Conservation (phyloP, 2,888 invertebrate species). For the Halictus ligatus region DNA sequence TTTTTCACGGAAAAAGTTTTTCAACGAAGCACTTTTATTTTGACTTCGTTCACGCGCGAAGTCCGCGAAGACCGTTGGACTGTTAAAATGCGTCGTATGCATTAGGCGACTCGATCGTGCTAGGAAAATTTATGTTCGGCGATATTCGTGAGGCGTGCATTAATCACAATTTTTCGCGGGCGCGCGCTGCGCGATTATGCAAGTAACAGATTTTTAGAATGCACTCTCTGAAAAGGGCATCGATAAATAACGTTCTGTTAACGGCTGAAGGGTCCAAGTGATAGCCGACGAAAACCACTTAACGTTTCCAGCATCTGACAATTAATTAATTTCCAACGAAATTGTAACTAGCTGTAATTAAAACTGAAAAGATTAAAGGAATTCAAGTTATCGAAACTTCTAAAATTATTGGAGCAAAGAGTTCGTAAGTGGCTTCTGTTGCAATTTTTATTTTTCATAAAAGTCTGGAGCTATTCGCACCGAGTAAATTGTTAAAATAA, state of each 20-base stretch:
- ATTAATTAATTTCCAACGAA: background rate
- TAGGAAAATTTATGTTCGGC: background rate
- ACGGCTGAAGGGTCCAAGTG: background rate
- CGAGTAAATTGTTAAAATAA: background rate
- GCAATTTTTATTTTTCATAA: background rate
- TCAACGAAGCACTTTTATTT: too few species aligned
- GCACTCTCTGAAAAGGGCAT: background rate
- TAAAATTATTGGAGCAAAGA: background rate
- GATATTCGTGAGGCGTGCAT: background rate
- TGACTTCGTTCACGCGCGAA: too few species aligned
- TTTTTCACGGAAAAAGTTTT: too few species aligned
- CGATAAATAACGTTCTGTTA: background rate
- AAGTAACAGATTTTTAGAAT: background rate
- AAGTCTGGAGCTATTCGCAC: too few species aligned
- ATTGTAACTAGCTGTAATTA: background rate
- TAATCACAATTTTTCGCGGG: constrained; percentile 9
- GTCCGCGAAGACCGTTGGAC: background rate
- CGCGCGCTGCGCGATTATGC: background rate
- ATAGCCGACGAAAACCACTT: background rate
- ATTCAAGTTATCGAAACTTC: background rate
- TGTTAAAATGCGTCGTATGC: background rate
- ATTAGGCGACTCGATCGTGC: constrained; percentile 2
- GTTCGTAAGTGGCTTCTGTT: background rate
- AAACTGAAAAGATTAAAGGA: background rate
- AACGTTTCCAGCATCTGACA: background rate